Conservation (phyloP, 2,113 vertebrate genomes). For the Microcebus jonahi region DNA sequence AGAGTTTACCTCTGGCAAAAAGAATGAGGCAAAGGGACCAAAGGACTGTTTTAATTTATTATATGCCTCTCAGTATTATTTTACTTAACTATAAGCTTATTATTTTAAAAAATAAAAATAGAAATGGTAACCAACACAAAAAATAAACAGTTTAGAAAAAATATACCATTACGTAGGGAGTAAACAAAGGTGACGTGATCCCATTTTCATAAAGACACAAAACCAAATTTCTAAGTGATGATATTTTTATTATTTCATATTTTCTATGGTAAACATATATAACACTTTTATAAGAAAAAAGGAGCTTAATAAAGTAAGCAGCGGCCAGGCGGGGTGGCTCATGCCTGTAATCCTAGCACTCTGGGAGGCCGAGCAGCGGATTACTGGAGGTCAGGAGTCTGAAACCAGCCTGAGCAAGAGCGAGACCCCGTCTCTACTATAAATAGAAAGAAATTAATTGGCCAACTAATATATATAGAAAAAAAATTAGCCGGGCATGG, state of each 20-base stretch:
- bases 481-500: too few species aligned
- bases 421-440: too few species aligned
- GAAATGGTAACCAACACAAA: not conserved
- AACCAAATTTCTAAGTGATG: not conserved
- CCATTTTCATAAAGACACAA: slow-evolving; percentile 8
- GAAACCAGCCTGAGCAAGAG: too few species aligned
- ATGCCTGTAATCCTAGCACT: too few species aligned
- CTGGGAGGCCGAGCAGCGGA: too few species aligned
- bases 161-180: not conserved
- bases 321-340: too few species aligned
- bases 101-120: not conserved
- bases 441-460: too few species aligned
- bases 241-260: not conserved
- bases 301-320: not conserved
- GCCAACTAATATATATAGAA: too few species aligned
- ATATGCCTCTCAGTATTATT: not conserved
- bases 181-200: not conserved
- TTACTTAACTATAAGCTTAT: not conserved
- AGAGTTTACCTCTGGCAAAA: not conserved
- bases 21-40: not conserved
- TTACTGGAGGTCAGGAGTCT: too few species aligned
- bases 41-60: not conserved
- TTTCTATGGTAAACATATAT: slow-evolving; percentile 10
- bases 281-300: not conserved
- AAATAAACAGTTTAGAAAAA: not conserved